phyloP scores from a whole-genome alignment of 2,888 invertebrate species.

The Ophraella communa region DNA sequence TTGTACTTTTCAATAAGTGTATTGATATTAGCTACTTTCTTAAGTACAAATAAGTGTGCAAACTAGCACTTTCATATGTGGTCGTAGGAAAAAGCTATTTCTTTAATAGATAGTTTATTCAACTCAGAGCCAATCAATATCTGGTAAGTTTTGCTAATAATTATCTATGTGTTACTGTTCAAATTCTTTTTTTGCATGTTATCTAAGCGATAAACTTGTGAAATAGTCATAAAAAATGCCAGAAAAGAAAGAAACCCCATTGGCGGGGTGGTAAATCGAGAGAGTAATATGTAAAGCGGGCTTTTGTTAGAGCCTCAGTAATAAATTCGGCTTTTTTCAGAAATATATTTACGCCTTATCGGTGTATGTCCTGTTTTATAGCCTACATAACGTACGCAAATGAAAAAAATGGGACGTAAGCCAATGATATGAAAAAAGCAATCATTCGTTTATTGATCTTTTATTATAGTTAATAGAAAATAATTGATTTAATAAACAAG shows the following conservation, averaged over 20 bases:
- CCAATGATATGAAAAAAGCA: slow-evolving; percentile 20
- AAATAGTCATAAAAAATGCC: slow-evolving; percentile 39
- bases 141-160: not conserved
- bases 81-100: too few relatives aligned
- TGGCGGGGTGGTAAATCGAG: slow-evolving; percentile 36
- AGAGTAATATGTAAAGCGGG: slow-evolving; percentile 55
- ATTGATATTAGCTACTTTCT: too few relatives aligned
- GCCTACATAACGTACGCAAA: slow-evolving; percentile 17
- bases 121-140: not conserved
- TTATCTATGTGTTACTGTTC: too few relatives aligned
- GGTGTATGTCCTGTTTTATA: slow-evolving; percentile 28
- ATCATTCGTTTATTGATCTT: slow-evolving; percentile 17
- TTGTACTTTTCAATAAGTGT: too few relatives aligned
- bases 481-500: too few relatives aligned
- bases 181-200: too few relatives aligned
- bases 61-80: too few relatives aligned
- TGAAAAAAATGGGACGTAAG: slow-evolving; percentile 24
- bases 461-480: too few relatives aligned
- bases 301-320: slow-evolving; percentile 54
- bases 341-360: slow-evolving; percentile 26
- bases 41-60: too few relatives aligned
- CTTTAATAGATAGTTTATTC: not conserved
- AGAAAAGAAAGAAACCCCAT: slow-evolving; percentile 37
- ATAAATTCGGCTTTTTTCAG: slow-evolving; percentile 53
- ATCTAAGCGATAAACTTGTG: not conserved